A percentile compares a stretch with the other conserved stretches of the same genome.
These are phyloP conservation scores for Beroe ovata DNA, from an alignment of 37 sponge, comb jelly and placozoan species.

Conservation along the genomic window DNA sequence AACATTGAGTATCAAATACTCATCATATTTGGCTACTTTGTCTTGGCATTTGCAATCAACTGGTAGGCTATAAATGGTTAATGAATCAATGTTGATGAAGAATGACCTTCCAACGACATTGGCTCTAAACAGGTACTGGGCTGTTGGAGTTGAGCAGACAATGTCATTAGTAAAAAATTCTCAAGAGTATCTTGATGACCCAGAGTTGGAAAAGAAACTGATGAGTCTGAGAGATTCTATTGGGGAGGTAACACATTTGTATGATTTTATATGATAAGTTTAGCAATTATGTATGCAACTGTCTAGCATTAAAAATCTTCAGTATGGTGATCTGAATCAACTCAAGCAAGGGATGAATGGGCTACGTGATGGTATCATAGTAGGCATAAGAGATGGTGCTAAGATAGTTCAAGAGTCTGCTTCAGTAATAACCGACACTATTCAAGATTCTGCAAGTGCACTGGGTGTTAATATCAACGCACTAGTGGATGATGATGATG, in stretches of 20 bases:
- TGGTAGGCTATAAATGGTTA: conserved; percentile 26
- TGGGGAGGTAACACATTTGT: not conserved
- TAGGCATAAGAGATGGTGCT: conserved; percentile 15
- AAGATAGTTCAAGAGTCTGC: conserved; percentile 28
- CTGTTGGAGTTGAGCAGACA: conserved; percentile 24
- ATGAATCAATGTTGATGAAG: too few species aligned
- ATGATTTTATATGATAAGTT: not conserved
- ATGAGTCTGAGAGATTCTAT: conserved; percentile 4
- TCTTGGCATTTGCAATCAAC: conserved; percentile 20
- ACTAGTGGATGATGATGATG: not conserved
- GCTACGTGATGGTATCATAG: not conserved
- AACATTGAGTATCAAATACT: conserved; percentile 53
- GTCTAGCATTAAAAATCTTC: not conserved
- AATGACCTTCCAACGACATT: too few species aligned
- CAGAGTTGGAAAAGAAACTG: conserved; percentile 39
- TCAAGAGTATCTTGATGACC: conserved; percentile 18
- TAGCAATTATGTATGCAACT: not conserved
- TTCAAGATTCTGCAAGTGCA: not conserved
- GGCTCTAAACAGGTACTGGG: too few species aligned
- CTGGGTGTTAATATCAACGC: not conserved
- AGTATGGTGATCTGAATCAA: conserved; percentile 53
- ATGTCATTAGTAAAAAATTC: not conserved
- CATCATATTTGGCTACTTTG: conserved; percentile 6
- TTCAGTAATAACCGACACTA: not conserved
- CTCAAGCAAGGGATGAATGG: conserved; percentile 31